Percentiles rank a stretch among this genome's conserved stretches.
phyloP scores from a whole-genome alignment of 2,888 invertebrate species.

The Sinodicranocentrus sp. region DNA sequence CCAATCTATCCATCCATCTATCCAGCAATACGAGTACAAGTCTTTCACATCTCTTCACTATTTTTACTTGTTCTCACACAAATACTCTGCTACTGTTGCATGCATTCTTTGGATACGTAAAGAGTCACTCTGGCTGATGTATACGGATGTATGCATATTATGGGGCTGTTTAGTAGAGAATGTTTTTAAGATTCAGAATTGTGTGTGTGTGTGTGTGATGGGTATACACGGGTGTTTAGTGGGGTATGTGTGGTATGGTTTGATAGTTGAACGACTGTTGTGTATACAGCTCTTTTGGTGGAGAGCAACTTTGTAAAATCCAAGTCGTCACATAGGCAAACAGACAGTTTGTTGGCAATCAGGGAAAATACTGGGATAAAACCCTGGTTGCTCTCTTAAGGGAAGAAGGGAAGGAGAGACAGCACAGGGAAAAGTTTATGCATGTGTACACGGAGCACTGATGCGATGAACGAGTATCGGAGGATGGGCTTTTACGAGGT shows the following conservation, averaged over 20 bases:
- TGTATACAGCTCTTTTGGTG: no score
- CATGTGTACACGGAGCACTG: no score
- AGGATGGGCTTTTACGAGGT: slow-evolving; percentile 54
- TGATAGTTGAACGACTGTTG: not conserved
- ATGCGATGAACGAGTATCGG: no score
- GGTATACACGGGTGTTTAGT: no score
- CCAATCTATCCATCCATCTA: slow-evolving; percentile 55
- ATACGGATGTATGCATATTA: slow-evolving; percentile 40
- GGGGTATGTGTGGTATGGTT: no score
- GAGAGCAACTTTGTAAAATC: slow-evolving; percentile 19
- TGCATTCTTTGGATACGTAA: not conserved
- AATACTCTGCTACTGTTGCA: slow-evolving; percentile 40
- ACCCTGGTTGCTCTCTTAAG: slow-evolving; percentile 12
- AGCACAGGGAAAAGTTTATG: no score
- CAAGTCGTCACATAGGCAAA: slow-evolving; percentile 32
- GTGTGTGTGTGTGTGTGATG: slow-evolving; percentile 10
- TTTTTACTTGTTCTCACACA: slow-evolving; percentile 13
- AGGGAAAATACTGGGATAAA: slow-evolving; percentile 25
- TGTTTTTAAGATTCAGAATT: not conserved
- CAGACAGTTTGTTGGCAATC: slow-evolving; percentile 20
- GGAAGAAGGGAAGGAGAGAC: slow-evolving; percentile 2
- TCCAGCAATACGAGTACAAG: slow-evolving; percentile 47
- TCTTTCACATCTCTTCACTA: slow-evolving; percentile 28
- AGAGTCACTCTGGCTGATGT: no score
- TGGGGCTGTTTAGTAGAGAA: not conserved